Evolutionary conservation across 2,113 vertebrate genomes (phyloP).

Genomic region (Leptobrachium leishanense): DNA sequence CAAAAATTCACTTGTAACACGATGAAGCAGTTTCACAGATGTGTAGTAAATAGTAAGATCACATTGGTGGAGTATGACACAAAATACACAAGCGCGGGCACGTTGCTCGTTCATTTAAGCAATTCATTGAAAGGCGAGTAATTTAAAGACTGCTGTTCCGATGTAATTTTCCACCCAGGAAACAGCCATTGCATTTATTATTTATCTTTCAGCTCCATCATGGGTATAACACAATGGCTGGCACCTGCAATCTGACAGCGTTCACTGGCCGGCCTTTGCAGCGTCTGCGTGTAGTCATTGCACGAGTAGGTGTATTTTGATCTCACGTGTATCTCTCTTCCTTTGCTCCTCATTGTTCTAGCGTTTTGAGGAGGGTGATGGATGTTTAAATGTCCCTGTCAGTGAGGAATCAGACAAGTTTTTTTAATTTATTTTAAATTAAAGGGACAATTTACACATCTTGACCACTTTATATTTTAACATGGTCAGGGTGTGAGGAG

Average conservation of each 20-base stretch:
- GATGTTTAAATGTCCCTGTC: neutral
- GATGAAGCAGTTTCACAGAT: too few relatives aligned
- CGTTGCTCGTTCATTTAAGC: too few relatives aligned
- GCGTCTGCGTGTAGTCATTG: neutral
- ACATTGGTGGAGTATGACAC: too few relatives aligned
- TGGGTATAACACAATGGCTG: neutral
- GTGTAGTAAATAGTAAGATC: too few relatives aligned
- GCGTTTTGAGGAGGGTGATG: neutral
- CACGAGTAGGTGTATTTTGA: neutral
- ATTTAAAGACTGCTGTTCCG: neutral
- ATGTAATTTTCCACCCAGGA: neutral
- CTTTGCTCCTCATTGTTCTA: neutral
- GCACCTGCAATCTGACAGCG: neutral
- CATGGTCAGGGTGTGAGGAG: too few relatives aligned
- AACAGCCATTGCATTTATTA: conserved; percentile 3
- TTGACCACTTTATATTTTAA: too few relatives aligned
- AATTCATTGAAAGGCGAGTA: neutral
- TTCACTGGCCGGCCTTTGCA: neutral
- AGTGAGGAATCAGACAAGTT: too few relatives aligned
- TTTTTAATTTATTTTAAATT: too few relatives aligned
- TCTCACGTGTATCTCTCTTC: neutral
- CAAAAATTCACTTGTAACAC: too few relatives aligned
- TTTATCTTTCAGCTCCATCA: neutral
- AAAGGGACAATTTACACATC: too few relatives aligned
- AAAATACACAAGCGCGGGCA: too few relatives aligned